Base-by-base conservation (phyloP, 2,888 invertebrate species). In the Cataglyphis livida region DNA sequence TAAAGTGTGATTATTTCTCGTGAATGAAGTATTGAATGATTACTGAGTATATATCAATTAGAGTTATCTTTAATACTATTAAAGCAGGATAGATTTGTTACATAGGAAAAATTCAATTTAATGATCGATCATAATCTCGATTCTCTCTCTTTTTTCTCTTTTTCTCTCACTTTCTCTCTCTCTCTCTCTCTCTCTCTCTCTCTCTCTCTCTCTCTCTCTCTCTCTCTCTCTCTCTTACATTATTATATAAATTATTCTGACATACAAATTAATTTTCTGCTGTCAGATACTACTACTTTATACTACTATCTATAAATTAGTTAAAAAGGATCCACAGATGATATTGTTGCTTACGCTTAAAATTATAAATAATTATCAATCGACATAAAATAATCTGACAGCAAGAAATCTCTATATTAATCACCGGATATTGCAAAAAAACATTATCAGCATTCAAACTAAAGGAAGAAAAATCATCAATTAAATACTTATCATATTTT, bases 401-500 rank as follows among this genome's bases (percentile, higher is more conserved):
- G 44, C 18, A 6, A 68, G 18, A 38, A 75, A 12, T 44, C 21
- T 28, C 57, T 15, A 48, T 61, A 41, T 61, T 32, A 70, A 44
- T 70, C 70, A 70, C 32, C 18, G 78, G 44, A 41, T 1, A 59
- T 44, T 78, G 18, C 38, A 66, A 28, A n/a, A 1, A 70, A 44
- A 28, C 18, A 70, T 71, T 71, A 38, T n/a, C 59, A 61, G 44
- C 32, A 59, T 32, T 7, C 32, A 59, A 4, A 44, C 59, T 79
- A 79, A 51, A 51, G 61, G n/a, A 21, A 61, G 59, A 10, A 70
- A 59, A 28, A 59, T n/a, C 71, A 48, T 44, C 70, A n/a, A 70
- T 70, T 70, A 18, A 70, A 59, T 59, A 59, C 21, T 59, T 79
- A 79, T 70, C 44, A 25, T 78, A 70, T 18, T 76, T 70, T 76